phyloP scores from a whole-genome alignment of 2,888 invertebrate species.

The Nymphalis urticae region DNA sequence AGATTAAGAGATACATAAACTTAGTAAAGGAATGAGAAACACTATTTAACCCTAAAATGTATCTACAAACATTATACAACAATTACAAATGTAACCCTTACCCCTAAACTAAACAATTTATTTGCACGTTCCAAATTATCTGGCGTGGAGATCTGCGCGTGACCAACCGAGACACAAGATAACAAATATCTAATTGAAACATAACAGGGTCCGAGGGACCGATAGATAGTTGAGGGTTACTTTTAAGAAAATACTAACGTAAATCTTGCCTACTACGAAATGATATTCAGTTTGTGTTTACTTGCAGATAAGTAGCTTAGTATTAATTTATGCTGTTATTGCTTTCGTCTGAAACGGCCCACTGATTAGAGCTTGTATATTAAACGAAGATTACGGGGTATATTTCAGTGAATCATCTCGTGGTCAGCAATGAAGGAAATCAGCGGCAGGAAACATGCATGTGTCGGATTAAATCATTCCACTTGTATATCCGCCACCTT shows the following conservation, averaged over 20 bases:
- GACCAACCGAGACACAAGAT: constrained; percentile 46
- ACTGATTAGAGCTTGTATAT: no score
- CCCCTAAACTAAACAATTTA: constrained; percentile 23
- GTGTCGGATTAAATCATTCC: no score
- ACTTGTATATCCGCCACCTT: no score
- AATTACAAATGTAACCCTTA: constrained; percentile 11
- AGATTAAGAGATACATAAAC: no score
- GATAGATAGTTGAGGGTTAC: constrained; percentile 18
- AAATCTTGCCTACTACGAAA: background rate
- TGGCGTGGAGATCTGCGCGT: constrained; percentile 23
- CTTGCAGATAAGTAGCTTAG: no score
- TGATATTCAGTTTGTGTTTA: background rate
- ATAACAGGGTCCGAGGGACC: constrained; percentile 37
- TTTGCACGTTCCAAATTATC: constrained; percentile 31
- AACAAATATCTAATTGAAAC: constrained; percentile 58
- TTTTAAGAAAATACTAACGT: constrained; percentile 6
- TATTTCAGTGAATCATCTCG: no score
- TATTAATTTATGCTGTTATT: no score
- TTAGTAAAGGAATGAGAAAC: no score
- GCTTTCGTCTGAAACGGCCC: no score
- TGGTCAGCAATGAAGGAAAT: no score
- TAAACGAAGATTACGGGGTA: no score
- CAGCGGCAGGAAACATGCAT: no score
- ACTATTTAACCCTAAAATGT: constrained; percentile 6
- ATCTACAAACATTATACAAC: constrained; percentile 14